Evolutionary conservation across 2,888 invertebrate species (phyloP), one percentile per base, ranked within the genome.

Genomic region (Pristionchus japonicus): DNA sequence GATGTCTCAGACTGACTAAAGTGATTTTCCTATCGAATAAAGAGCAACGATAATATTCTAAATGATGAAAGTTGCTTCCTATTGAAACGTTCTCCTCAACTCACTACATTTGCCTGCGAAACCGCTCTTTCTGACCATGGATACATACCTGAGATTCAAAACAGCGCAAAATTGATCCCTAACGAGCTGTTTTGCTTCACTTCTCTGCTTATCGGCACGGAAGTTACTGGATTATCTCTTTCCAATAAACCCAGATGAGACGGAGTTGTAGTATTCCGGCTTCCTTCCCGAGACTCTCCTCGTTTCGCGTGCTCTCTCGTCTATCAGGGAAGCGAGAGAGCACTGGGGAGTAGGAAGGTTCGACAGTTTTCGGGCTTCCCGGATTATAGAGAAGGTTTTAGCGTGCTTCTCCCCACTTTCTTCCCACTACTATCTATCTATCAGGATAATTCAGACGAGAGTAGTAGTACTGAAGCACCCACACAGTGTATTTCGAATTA

Each of bases 191-290:
- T 70, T 70, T 34, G 37, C 31, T 37, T 70, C 70, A 57, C 70
- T 70, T 70, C 70, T 17, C 23, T 34, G 4, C 17, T 11, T 13
- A 6, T 11, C n/a, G n/a, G n/a, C n/a, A 7, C 17, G 70, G 70
- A 70, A 70, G 70, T 70, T 70, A 70, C 70, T 15, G 31, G 70
- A 70, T 70, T 70, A 70, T 43, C 27, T 43, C n/a, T 74, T 74
- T 11, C 70, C 77, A 77, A 77, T 77, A 77, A 77, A 77, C 15
- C 27, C 9, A n/a, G 43, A 77, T 37, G 52, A 52, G 20, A n/a
- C n/a, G 34, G 34, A 70, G 70, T 20, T 3, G 40, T 34, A 27
- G 77, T 43, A n/a, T 47, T 74, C n/a, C 13, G 77, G 77, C 77
- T 77, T 77, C 77, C 9, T 23, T 43, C 40, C 1, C n/a, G n/a